A percentile compares a stretch with the other conserved stretches of the same genome.
These are phyloP conservation scores for Chaunax sp. DNA, from an alignment of 2,797 vertebrate genomes.

Conservation along the genomic window DNA sequence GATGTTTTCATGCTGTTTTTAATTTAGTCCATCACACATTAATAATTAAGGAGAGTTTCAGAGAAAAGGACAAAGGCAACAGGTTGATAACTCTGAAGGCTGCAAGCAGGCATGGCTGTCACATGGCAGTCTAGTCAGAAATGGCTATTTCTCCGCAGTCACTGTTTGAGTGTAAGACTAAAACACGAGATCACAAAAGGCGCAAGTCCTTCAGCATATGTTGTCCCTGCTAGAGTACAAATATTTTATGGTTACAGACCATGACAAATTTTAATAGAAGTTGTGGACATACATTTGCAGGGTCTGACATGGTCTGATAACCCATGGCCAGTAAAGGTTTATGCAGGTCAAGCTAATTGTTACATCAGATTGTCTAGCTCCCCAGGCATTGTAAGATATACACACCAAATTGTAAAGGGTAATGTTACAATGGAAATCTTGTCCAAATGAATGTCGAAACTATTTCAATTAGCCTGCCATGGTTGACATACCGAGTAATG, in stretches of 20 bases:
- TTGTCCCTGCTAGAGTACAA: background rate
- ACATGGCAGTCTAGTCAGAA: slow-evolving; percentile 54
- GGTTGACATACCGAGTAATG: slow-evolving; percentile 9
- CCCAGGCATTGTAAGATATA: slow-evolving; percentile 8
- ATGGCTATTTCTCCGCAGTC: slow-evolving; percentile 66
- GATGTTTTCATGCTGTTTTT: slow-evolving; percentile 44
- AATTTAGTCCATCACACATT: slow-evolving; percentile 46
- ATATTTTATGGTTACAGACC: background rate
- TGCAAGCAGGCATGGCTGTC: slow-evolving; percentile 54
- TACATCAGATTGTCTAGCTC: background rate
- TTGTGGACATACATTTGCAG: too few relatives aligned
- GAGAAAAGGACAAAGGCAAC: slow-evolving; percentile 64
- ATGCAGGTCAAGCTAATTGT: too few relatives aligned
- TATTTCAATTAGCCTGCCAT: slow-evolving; percentile 27
- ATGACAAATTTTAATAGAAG: slow-evolving; percentile 1
- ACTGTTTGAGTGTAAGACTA: slow-evolving; percentile 31
- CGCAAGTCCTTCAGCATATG: background rate
- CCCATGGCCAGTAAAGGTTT: too few relatives aligned
- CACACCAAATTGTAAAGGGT: slow-evolving; percentile 29
- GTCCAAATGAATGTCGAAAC: slow-evolving; percentile 12
- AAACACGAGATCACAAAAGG: slow-evolving; percentile 27
- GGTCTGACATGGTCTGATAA: too few relatives aligned
- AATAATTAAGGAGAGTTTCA: slow-evolving; percentile 35
- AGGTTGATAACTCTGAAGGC: slow-evolving; percentile 37
- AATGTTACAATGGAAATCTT: slow-evolving; percentile 15